A percentile compares a stretch with the other conserved stretches of the same genome.
phyloP scores from a whole-genome alignment of 92 coral and sea anemone genomes.

The Parazoanthus swiftii region DNA sequence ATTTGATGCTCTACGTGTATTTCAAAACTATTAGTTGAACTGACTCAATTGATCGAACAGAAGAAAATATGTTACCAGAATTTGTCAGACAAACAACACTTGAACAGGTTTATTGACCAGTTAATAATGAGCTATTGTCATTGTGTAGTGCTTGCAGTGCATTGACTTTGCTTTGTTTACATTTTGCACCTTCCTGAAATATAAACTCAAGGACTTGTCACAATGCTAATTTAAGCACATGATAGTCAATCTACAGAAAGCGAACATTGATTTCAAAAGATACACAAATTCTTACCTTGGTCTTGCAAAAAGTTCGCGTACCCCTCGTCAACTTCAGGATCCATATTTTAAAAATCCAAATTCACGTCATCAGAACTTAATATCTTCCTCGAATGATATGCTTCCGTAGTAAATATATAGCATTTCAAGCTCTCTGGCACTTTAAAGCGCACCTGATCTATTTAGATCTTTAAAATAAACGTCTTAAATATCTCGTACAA shows the following conservation, averaged over 20 bases:
- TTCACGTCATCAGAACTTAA: neutral
- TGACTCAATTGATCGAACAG: too few relatives aligned
- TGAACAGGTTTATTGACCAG: neutral
- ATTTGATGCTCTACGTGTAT: too few relatives aligned
- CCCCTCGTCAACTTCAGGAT: constrained; percentile 30
- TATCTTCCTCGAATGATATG: neutral
- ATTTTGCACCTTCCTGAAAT: neutral
- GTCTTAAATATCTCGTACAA: neutral
- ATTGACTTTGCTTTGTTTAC: neutral
- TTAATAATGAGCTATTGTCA: neutral
- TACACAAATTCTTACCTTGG: constrained; percentile 1
- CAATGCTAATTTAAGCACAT: neutral
- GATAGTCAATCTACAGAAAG: neutral
- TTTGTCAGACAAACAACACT: neutral
- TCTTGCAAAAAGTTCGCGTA: constrained; percentile 41
- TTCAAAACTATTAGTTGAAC: too few relatives aligned
- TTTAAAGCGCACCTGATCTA: neutral
- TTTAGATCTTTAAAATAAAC: neutral
- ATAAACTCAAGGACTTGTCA: neutral
- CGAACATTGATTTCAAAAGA: neutral
- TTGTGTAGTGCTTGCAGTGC: too few relatives aligned
- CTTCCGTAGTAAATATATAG: neutral
- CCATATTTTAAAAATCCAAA: constrained; percentile 7
- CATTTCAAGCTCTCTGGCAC: neutral
- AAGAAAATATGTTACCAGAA: too few relatives aligned